Evolutionary conservation across 1,140 invertebrate genomes (phyloP), one percentile per base, ranked within the genome.

Genomic region (Gonioctena quinquepunctata): DNA sequence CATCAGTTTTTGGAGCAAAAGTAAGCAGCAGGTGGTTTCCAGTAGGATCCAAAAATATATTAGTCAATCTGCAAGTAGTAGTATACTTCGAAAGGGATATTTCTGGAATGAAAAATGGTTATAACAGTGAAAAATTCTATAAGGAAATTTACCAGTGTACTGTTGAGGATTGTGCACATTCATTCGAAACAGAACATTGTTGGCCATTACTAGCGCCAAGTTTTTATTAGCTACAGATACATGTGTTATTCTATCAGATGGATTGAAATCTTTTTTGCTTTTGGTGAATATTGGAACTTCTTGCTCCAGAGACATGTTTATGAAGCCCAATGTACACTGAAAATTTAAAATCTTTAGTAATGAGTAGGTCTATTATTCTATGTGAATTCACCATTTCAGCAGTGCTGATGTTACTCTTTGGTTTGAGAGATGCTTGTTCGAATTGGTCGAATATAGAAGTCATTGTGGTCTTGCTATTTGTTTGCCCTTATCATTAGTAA

Each of bases 1-100:
- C 89, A 67, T 84, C 85, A 80, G 86, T 88, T 81, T 87, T 89
- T 21, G 90, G 87, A 8, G 88, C 83, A 69, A 96, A 89, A 49
- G 90, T 88, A 64, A 97, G 86, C 4, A 98, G 84, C 1, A 96
- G 83, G 84, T 98, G 96, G 76, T 91, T 87, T 0, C 95, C 96
- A 33, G 91, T 89, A 4, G 94, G 94, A 85, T 98, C 96, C 23
- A 97, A 82, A 82, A 94, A 97, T 66, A 98, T 82, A 65, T 90
- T 90, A 8, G 86, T 88, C 42, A 91, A 83, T 82, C 88, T 90
- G 85, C 87, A 89, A 77, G 88, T 86, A 76, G 82, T 81, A 1
- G 86, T 80, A 76, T 87, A 89, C 80, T 90, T 90, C 3, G 88
- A 83, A 69, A 90, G 78, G 5, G 85, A 85, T 71, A 88, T 88